A percentile compares a stretch with the other conserved stretches of the same genome.
These are phyloP conservation scores for Gryllus longicercus DNA, from an alignment of 2,888 invertebrate genomes.

Conservation along the genomic window DNA sequence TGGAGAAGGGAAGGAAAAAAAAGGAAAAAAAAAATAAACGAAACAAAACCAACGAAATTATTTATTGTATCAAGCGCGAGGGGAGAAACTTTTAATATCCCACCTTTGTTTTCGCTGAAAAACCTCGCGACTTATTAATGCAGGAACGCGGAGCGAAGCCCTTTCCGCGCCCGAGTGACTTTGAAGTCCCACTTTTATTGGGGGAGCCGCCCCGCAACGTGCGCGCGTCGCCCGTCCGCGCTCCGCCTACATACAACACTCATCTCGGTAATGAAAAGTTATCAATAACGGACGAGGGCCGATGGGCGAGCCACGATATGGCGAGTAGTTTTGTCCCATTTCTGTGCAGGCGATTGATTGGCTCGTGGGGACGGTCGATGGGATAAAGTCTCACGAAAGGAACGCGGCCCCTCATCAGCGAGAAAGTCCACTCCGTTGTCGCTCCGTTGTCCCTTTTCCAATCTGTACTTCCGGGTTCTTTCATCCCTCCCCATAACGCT, in stretches of 20 bases:
- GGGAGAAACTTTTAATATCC: neutral
- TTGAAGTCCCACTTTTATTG: neutral
- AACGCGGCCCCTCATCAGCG: too few relatives aligned
- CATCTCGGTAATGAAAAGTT: slow-evolving; percentile 11
- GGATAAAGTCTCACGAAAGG: too few relatives aligned
- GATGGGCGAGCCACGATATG: too few relatives aligned
- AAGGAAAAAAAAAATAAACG: too few relatives aligned
- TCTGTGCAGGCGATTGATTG: too few relatives aligned
- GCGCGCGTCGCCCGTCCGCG: neutral
- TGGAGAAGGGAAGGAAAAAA: too few relatives aligned
- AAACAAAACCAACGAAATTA: neutral
- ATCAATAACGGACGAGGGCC: neutral
- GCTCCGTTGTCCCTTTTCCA: too few relatives aligned
- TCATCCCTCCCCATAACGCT: too few relatives aligned
- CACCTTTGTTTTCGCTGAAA: neutral
- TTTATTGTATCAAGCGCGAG: neutral
- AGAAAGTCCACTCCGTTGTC: too few relatives aligned
- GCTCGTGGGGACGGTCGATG: too few relatives aligned
- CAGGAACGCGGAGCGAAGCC: neutral
- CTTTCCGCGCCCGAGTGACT: neutral
- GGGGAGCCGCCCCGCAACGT: neutral
- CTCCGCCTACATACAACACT: neutral
- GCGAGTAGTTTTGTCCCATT: too few relatives aligned
- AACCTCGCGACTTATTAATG: neutral
- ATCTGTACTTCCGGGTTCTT: too few relatives aligned